Percentiles rank a stretch among this genome's conserved stretches.
Evolutionary conservation across 2,113 vertebrate genomes (phyloP).

Genomic region (Sebastes fasciatus): DNA sequence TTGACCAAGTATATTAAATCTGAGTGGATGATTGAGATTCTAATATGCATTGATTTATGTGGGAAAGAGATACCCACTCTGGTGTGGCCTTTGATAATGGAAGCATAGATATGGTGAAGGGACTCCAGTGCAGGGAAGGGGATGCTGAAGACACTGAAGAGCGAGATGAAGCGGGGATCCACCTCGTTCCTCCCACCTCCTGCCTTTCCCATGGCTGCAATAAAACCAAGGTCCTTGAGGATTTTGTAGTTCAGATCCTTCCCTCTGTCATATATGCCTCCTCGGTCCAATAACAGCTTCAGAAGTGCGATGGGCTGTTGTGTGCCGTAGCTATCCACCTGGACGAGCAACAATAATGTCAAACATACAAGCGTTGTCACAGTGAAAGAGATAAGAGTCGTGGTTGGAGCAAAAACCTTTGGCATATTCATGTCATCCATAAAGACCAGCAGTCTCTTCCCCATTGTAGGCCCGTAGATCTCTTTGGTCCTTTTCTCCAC

Average conservation of each 20-base stretch:
- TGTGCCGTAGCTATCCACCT: constrained; percentile 96
- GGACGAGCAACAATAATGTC: not conserved
- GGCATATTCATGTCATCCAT: constrained; percentile 99
- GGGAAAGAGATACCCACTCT: constrained; percentile 78
- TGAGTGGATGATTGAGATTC: constrained; percentile 4
- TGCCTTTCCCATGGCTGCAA: constrained; percentile 96
- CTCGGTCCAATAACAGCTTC: constrained; percentile 92
- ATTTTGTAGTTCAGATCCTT: constrained; percentile 94
- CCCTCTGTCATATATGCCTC: constrained; percentile 91
- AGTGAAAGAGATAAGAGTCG: not conserved
- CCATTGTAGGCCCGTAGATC: constrained; percentile 92
- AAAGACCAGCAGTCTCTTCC: constrained; percentile 93
- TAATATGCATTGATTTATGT: not conserved
- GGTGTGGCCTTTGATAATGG: constrained; percentile 93
- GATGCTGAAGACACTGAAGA: constrained; percentile 94
- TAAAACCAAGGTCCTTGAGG: constrained; percentile 92
- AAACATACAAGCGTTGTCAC: not conserved
- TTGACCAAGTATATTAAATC: not conserved
- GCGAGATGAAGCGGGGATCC: constrained; percentile 92
- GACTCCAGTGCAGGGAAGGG: constrained; percentile 91
- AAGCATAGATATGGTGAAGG: constrained; percentile 90
- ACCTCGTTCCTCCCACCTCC: constrained; percentile 97
- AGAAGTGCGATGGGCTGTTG: constrained; percentile 96
- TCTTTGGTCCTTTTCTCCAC: constrained; percentile 96
- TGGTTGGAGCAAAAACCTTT: constrained; percentile 81